Percentiles rank a stretch among this genome's conserved stretches.
These are phyloP conservation scores for Geococcyx californianus DNA, from an alignment of 2,113 vertebrate genomes.

Conservation along the genomic window DNA sequence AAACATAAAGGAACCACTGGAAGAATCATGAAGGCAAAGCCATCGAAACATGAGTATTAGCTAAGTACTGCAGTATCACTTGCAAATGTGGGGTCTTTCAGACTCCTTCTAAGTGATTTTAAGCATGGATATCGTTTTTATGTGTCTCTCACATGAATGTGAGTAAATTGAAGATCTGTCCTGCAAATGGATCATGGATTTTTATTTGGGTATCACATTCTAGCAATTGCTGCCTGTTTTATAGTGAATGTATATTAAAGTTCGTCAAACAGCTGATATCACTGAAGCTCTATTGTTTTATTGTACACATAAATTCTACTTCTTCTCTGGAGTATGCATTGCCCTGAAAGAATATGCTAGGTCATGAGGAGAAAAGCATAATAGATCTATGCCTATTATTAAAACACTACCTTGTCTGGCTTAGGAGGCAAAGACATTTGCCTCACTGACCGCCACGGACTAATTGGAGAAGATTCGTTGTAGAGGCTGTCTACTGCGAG, in stretches of 20 bases:
- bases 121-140: conserved; percentile 72
- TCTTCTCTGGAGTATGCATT: conserved; percentile 8
- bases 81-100: conserved; percentile 68
- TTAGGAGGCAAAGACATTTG: neutral
- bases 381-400: conserved; percentile 33
- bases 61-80: conserved; percentile 65
- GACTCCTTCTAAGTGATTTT: conserved; percentile 70
- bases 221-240: conserved; percentile 47
- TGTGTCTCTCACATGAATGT: conserved; percentile 46
- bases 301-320: conserved; percentile 41
- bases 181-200: conserved; percentile 36
- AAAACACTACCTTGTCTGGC: conserved; percentile 13
- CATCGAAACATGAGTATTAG: conserved; percentile 69
- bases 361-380: neutral
- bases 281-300: conserved; percentile 10
- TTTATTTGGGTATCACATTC: conserved; percentile 60
- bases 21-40: conserved; percentile 65
- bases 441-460: neutral
- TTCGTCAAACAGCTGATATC: conserved; percentile 45
- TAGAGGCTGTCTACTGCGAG: neutral
- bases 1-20: conserved; percentile 53
- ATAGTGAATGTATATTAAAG: conserved; percentile 46
- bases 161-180: conserved; percentile 61
- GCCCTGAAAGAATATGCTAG: conserved; percentile 11
- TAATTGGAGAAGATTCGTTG: neutral